Evolutionary conservation across 1,140 invertebrate species (phyloP).

Genomic region (Cydia amplana): DNA sequence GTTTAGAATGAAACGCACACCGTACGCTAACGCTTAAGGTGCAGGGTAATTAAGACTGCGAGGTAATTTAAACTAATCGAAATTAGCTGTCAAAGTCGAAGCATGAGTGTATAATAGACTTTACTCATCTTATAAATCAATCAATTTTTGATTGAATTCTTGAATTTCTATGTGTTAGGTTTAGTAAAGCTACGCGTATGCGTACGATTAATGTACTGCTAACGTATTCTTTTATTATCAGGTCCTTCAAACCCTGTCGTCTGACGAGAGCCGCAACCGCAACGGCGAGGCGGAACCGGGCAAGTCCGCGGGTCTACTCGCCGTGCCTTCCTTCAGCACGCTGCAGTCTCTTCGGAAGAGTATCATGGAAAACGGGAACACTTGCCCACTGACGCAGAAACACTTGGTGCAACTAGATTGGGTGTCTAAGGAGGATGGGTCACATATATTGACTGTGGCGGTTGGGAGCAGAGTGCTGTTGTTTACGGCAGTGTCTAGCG

Average conservation of each 20-base stretch:
- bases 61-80: too few species aligned
- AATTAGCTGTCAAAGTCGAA: too few species aligned
- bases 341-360: constrained; percentile 92
- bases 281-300: constrained; percentile 79
- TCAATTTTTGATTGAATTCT: too few species aligned
- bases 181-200: too few species aligned
- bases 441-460: constrained; percentile 97
- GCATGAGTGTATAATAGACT: too few species aligned
- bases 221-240: constrained; percentile 39
- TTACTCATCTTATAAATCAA: too few species aligned
- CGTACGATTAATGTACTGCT: neutral
- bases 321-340: constrained; percentile 96
- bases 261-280: constrained; percentile 80
- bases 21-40: too few species aligned
- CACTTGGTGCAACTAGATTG: constrained; percentile 97
- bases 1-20: too few species aligned
- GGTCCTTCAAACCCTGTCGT: constrained; percentile 82
- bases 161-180: too few species aligned
- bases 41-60: too few species aligned
- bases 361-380: constrained; percentile 94
- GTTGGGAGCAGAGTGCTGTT: constrained; percentile 95
- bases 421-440: constrained; percentile 99
- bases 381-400: constrained; percentile 92
- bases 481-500: constrained; percentile 92
- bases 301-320: constrained; percentile 84